These are phyloP conservation scores for Boulengeromyrus knoepffleri DNA, from an alignment of 2,113 vertebrate genomes.

Conservation along the genomic window DNA sequence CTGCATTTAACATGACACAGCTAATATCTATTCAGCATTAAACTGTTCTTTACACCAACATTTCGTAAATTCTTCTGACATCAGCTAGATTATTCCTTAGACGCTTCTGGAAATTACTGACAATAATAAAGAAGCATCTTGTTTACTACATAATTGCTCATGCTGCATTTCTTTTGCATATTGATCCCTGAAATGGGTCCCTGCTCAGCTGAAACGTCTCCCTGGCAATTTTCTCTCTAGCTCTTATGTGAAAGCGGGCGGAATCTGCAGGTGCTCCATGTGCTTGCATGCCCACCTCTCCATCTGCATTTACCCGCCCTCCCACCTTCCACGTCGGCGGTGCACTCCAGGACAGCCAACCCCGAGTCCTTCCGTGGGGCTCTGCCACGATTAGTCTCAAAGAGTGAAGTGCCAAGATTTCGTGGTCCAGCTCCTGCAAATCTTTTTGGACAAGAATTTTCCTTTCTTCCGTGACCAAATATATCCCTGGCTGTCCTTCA, in stretches of 20 bases:
- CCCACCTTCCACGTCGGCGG: conserved; percentile 34
- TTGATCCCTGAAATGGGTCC: conserved; percentile 33
- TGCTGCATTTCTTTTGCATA: background rate
- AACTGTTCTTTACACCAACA: background rate
- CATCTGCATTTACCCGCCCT: conserved; percentile 37
- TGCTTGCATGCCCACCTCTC: conserved; percentile 36
- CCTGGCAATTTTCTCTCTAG: conserved; percentile 22
- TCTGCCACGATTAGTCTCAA: conserved; percentile 61
- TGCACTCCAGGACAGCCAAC: conserved; percentile 49
- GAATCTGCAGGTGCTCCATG: background rate
- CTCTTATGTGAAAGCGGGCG: conserved; percentile 13
- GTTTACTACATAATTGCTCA: background rate
- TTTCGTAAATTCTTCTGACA: background rate
- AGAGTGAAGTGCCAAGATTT: conserved; percentile 55
- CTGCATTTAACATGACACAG: background rate
- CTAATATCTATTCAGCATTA: background rate
- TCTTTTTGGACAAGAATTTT: conserved; percentile 40
- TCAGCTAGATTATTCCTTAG: background rate
- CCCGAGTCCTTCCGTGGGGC: conserved; percentile 48
- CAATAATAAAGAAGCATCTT: background rate
- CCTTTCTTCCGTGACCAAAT: conserved; percentile 38
- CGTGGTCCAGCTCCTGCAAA: conserved; percentile 47
- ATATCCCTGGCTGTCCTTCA: conserved; percentile 8
- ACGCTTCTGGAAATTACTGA: background rate
- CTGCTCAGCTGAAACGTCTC: conserved; percentile 41